Base-by-base conservation (phyloP, 2,888 invertebrate genomes). In the Anthophora plumipes region DNA sequence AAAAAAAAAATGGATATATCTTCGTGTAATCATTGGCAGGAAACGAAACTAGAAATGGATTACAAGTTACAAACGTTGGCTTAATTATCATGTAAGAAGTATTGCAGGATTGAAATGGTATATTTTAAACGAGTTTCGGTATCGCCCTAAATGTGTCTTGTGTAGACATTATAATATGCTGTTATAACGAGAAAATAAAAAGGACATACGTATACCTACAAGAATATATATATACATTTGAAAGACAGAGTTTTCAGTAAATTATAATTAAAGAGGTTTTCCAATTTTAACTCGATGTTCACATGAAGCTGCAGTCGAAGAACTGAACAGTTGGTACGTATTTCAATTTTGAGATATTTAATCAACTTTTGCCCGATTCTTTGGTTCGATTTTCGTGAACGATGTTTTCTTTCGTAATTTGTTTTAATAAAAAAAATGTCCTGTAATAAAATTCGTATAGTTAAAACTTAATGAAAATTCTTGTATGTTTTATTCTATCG, bases 51-150 rank as follows among this genome's bases (percentile, higher is more conserved):
- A 31, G 61, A 39, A 22, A 55, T n/a, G 55, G 22, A 57, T 76
- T 37, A 39, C 55, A 64, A 14, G 61, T 57, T 64, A 59, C 64
- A 50, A 52, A 48, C 12, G 77, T 78, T 68, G 77, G 77, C 77
- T 78, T 78, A 68, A 78, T 76, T 78, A 77, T 50, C 61, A 43
- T 59, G 50, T 72, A 72, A 72, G 64, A n/a, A 61, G 50, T 50
- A 57, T 64, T 43, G 63, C 72, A 48, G 64, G 54, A 14, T 50
- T 31, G 50, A 61, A 48, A 22, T 57, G 50, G 57, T 68, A 77
- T 76, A 77, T 43, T 77, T 77, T 61, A 63, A 78, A 68, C 54
- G 68, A 68, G 77, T 68, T 76, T 64, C 77, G 55, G 43, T 72
- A 68, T 77, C n/a, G 60, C 55, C 68, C 68, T 77, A 63, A 69